A percentile compares a stretch with the other conserved stretches of the same genome.
Evolutionary conservation across 2,888 invertebrate species (phyloP).

Genomic region (Folsomia manolachei): DNA sequence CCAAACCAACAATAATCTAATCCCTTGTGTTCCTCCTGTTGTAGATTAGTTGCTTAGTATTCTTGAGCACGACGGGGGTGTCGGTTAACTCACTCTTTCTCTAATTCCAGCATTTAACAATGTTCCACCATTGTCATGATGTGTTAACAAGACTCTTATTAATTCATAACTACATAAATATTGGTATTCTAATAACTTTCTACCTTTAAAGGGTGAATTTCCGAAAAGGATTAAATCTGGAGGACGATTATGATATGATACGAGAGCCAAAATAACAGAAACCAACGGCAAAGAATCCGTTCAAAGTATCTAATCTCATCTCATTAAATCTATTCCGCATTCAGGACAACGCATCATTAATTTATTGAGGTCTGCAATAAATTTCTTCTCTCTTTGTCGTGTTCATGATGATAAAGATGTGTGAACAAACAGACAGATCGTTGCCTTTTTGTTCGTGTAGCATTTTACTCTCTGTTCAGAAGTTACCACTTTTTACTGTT

Average conservation of each 20-base stretch:
- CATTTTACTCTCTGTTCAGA: neutral
- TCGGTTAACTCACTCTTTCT: conserved; percentile 9
- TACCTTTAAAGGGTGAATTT: neutral
- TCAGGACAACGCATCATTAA: neutral
- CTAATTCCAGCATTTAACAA: neutral
- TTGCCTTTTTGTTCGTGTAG: neutral
- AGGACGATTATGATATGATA: too few relatives aligned
- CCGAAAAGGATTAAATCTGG: neutral
- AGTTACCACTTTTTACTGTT: neutral
- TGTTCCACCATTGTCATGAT: neutral
- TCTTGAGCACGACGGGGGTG: conserved; percentile 9
- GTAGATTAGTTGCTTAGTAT: conserved; percentile 11
- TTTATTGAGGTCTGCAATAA: neutral
- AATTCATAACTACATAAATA: neutral
- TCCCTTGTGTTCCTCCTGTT: neutral
- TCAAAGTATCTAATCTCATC: too few relatives aligned
- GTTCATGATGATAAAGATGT: neutral
- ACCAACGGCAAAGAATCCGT: too few relatives aligned
- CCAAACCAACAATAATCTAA: neutral
- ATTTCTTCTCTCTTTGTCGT: neutral
- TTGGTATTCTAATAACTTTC: neutral
- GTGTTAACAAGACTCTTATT: neutral
- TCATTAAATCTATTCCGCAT: neutral
- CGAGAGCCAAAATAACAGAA: neutral
- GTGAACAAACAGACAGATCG: neutral